These are phyloP conservation scores for Gavia stellata DNA, from an alignment of 2,113 vertebrate species.

Conservation along the genomic window DNA sequence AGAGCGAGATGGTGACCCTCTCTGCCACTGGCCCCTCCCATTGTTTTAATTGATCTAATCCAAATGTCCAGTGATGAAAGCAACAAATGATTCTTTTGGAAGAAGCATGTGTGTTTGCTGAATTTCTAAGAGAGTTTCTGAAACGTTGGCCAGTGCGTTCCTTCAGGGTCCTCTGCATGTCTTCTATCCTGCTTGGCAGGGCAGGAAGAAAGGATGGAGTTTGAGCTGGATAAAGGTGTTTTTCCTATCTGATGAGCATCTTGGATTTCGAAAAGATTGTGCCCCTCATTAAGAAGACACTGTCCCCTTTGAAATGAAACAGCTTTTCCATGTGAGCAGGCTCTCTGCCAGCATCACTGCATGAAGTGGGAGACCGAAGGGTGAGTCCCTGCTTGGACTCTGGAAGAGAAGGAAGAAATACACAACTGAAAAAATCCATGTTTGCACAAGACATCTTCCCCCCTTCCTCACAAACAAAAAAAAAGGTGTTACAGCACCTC, in stretches of 20 bases:
- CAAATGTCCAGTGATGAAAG: background rate
- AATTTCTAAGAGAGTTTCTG: background rate
- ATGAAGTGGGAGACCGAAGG: background rate
- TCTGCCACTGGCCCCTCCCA: background rate
- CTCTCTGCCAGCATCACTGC: background rate
- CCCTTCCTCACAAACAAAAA: background rate
- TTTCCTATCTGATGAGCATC: background rate
- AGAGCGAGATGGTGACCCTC: background rate
- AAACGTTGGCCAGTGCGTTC: accelerated
- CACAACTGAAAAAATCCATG: background rate
- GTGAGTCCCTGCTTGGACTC: background rate
- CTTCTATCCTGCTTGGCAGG: background rate
- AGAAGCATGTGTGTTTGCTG: background rate
- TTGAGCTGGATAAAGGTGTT: background rate
- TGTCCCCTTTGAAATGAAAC: background rate
- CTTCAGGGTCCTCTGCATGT: no score
- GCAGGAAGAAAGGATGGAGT: background rate
- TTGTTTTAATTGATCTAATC: background rate
- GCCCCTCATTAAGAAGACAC: background rate
- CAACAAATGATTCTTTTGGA: background rate
- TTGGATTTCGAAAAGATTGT: background rate
- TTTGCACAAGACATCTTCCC: background rate
- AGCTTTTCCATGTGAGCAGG: background rate
- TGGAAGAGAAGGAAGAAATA: background rate
- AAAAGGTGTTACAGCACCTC: background rate